These are phyloP conservation scores for Haliclona indistincta DNA, from an alignment of 37 sponge, comb jelly and placozoan species.

Conservation along the genomic window DNA sequence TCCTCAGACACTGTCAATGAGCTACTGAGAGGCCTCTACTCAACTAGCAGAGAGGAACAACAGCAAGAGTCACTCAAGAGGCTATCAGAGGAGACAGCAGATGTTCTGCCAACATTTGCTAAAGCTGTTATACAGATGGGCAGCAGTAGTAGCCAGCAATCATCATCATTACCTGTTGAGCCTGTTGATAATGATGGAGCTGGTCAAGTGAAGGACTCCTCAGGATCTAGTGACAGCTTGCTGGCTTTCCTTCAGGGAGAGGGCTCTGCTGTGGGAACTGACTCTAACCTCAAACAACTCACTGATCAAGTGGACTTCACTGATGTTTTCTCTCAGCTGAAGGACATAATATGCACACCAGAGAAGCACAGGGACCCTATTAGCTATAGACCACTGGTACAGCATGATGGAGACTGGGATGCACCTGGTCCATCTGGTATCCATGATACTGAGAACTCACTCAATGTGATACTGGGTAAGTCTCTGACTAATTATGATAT, in stretches of 20 bases:
- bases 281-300: slow-evolving; percentile 12
- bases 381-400: too few relatives aligned
- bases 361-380: too few relatives aligned
- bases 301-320: slow-evolving; percentile 15
- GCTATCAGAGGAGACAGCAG: slow-evolving; percentile 40
- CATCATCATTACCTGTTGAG: background rate
- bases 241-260: background rate
- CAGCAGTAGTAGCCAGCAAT: background rate
- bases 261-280: background rate
- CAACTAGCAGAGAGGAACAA: background rate
- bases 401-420: too few relatives aligned
- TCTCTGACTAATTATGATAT: too few relatives aligned
- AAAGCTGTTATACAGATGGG: background rate
- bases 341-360: slow-evolving; percentile 22
- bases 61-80: slow-evolving; percentile 16
- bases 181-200: background rate
- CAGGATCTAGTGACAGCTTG: background rate
- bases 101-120: slow-evolving; percentile 52
- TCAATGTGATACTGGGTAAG: too few relatives aligned
- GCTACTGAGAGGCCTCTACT: slow-evolving; percentile 30
- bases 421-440: too few relatives aligned
- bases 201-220: background rate
- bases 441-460: too few relatives aligned
- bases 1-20: slow-evolving; percentile 49
- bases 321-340: slow-evolving; percentile 33